phyloP scores from a whole-genome alignment of 1,140 invertebrate species.

The Caenorhabditis remanei region DNA sequence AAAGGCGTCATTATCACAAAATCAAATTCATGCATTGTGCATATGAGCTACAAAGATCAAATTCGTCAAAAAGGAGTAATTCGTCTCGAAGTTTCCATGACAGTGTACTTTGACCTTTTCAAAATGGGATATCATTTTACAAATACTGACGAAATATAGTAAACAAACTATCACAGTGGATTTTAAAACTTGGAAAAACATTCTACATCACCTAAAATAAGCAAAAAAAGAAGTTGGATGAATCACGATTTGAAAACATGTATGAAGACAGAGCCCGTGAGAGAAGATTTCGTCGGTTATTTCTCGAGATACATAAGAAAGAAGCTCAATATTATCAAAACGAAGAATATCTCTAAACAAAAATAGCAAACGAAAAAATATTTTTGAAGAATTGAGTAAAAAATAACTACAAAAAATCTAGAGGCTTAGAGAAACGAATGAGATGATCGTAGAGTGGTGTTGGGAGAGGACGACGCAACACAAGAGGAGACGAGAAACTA shows the following conservation, averaged over 20 bases:
- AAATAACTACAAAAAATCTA: slow-evolving; percentile 6
- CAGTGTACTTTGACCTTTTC: no score
- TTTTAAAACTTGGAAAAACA: no score
- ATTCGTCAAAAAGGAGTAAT: no score
- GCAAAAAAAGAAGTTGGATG: no score
- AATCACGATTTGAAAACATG: no score
- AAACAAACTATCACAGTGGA: not conserved
- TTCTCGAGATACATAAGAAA: not conserved
- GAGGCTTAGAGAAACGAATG: slow-evolving; percentile 47
- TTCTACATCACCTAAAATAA: no score
- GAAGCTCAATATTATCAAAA: no score
- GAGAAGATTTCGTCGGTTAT: no score
- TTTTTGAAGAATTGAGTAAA: not conserved
- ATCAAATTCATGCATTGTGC: not conserved
- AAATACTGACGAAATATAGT: not conserved
- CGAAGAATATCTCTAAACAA: not conserved
- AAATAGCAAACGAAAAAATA: not conserved
- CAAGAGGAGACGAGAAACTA: slow-evolving; percentile 39
- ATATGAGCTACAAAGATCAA: not conserved
- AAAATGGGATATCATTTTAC: not conserved
- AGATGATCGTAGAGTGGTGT: slow-evolving; percentile 23
- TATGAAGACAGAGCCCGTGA: no score
- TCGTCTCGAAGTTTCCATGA: no score
- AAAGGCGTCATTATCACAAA: slow-evolving; percentile 3
- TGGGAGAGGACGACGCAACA: not conserved